Evolutionary conservation across 1,140 invertebrate genomes (phyloP), one percentile per base, ranked within the genome.

Genomic region (Muscidifurax raptorellus): DNA sequence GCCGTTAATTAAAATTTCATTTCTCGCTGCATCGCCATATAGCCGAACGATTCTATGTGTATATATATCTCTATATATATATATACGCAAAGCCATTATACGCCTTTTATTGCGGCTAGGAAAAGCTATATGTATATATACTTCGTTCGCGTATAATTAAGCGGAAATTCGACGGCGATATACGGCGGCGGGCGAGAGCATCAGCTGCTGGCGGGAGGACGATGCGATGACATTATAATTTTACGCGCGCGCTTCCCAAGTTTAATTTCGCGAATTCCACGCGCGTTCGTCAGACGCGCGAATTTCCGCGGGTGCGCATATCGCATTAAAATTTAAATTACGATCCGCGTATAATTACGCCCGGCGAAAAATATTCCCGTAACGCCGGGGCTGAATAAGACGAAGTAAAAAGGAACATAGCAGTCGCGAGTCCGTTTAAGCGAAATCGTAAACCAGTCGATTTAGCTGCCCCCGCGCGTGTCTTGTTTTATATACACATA

Each of bases 281-380:
- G 15, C 44, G 44, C 44, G 44, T 13, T 47, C 7, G 44, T 47
- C 15, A 47, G 5, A 47, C 44, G 15, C 36, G 72, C 1, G 28
- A 9, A 74, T n/a, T n/a, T n/a, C 30, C 2, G n/a, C 2, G 3
- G 6, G 1, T 9, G 12, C 5, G 47, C 22, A 22, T n/a, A 59
- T 59, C 52, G 6, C 28, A 36, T 79, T 79, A 28, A 77, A 77
- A 77, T 77, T 52, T 64, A 66, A 67, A 79, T 79, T 79, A 67
- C 32, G n/a, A 18, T 22, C 12, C 27, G 10, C n/a, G n/a, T n/a
- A n/a, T 79, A 67, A 79, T 79, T 79, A 79, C 22, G 40, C 2
- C 12, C 2, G 22, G 18, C 15, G 15, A 59, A n/a, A 59, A 59
- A n/a, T 59, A 59, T n/a, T 22, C 52, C n/a, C 10, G 10, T 22